These are phyloP conservation scores for Lethenteron camtschaticum DNA, from an alignment of 2,113 vertebrate species.

Conservation along the genomic window DNA sequence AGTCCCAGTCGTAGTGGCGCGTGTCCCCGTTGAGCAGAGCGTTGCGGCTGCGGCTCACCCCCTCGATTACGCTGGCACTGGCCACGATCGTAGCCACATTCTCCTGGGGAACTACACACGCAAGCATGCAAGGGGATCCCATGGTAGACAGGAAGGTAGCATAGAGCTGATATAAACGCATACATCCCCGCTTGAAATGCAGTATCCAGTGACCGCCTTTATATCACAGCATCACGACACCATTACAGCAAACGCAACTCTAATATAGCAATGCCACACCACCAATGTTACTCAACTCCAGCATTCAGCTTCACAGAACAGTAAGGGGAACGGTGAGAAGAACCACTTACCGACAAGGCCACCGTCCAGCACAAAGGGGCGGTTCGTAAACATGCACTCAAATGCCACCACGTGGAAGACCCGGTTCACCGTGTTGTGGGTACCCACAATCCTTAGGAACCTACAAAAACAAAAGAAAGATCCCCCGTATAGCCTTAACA, in stretches of 20 bases:
- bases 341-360: slow-evolving; percentile 59
- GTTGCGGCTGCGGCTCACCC: slow-evolving; percentile 80
- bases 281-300: too few species aligned
- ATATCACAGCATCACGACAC: too few species aligned
- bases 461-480: slow-evolving; percentile 19
- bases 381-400: slow-evolving; percentile 85
- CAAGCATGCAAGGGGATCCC: slow-evolving; percentile 13
- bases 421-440: slow-evolving; percentile 96
- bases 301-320: too few species aligned
- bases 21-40: slow-evolving; percentile 87
- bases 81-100: slow-evolving; percentile 65
- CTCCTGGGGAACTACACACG: slow-evolving; percentile 48
- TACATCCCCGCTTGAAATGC: neutral
- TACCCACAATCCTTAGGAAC: slow-evolving; percentile 86
- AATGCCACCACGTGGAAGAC: slow-evolving; percentile 96
- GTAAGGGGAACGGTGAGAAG: neutral
- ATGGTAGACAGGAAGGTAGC: slow-evolving; percentile 9
- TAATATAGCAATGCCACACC: too few species aligned
- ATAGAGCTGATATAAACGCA: neutral
- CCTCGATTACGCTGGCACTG: slow-evolving; percentile 82
- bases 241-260: too few species aligned
- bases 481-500: too few species aligned
- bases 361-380: slow-evolving; percentile 55
- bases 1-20: slow-evolving; percentile 95
- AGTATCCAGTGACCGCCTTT: too few species aligned